These are phyloP conservation scores for Mycalesis mineus DNA, from an alignment of 2,888 invertebrate species.

Conservation along the genomic window DNA sequence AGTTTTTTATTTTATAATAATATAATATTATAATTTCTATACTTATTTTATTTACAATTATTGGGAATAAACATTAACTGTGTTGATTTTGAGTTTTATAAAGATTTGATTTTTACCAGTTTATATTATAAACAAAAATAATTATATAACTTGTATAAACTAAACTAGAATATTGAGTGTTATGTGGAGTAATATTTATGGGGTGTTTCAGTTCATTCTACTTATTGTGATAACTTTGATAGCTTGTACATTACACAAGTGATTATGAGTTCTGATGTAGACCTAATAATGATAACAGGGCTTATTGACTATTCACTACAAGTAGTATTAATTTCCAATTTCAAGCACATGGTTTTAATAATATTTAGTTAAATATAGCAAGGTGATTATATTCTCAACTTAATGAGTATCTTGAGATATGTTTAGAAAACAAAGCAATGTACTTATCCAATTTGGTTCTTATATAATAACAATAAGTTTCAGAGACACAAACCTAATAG, in stretches of 20 bases:
- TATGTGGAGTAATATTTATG: conserved; percentile 3
- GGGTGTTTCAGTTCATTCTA: conserved; percentile 17
- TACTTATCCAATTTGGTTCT: too few species aligned
- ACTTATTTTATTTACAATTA: not conserved
- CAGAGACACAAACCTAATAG: too few species aligned
- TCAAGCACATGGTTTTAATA: not conserved
- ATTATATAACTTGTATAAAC: not conserved
- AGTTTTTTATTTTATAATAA: too few species aligned
- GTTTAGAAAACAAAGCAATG: too few species aligned
- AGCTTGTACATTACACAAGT: conserved; percentile 22
- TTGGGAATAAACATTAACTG: too few species aligned
- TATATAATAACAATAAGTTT: too few species aligned
- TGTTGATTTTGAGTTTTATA: too few species aligned
- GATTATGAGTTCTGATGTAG: conserved; percentile 18
- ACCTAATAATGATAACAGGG: conserved; percentile 22
- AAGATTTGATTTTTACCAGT: not conserved
- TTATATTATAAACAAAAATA: too few species aligned
- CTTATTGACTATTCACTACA: conserved; percentile 5
- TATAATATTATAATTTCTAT: not conserved
- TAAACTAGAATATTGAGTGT: not conserved
- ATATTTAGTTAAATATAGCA: not conserved
- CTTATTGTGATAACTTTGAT: conserved; percentile 29
- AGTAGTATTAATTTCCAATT: not conserved
- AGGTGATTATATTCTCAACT: too few species aligned
- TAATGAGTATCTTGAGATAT: too few species aligned